Base-by-base conservation (phyloP, 2,888 invertebrate genomes). In the Dicyrtomina minuta region DNA sequence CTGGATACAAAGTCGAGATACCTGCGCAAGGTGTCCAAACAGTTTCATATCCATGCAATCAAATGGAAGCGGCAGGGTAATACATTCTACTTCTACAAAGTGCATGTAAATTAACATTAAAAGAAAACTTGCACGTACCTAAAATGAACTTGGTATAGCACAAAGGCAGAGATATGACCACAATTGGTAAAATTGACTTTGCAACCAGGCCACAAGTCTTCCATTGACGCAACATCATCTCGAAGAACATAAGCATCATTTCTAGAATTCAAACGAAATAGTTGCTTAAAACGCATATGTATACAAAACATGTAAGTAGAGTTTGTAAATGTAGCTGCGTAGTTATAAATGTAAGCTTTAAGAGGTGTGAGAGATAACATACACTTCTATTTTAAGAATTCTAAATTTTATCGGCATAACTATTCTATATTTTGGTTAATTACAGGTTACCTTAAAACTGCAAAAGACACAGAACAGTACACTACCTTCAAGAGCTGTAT, bases 131-230 rank as follows among this genome's bases (percentile, higher is more conserved):
- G 43, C 43, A 41, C 43, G 43, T 62, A 94, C 94, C 95, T 89
- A 84, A 96, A 96, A 24, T 90, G 84, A 79, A 90, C 89, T 81
- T 93, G 91, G 81, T 94, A 90, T 79, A 92, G 86, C 62, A 96
- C 86, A 81, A 95, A 95, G 0, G 93, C 93, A 77, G 89, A 87
- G 2, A 97, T 91, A 82, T 97, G 97, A 0, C 94, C 94, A 4
- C 92, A 89, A 81, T 95, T 88, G 20, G 97, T 86, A 81, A 90
- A 93, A 69, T 92, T 88, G 55, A 96, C 88, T 81, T 94, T 92
- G 2, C 89, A 89, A 1, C 93, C 95, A 0, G 95, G 95, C 97
- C 97, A 97, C 78, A 97, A 88, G 79, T 94, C 90, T 78, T 91
- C 89, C 58, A 97, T 84, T 70, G 89, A 88, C 64, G 90, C 87